These are phyloP conservation scores for Aselliscus stoliczkanus DNA, from an alignment of 2,797 vertebrate genomes.

Conservation along the genomic window DNA sequence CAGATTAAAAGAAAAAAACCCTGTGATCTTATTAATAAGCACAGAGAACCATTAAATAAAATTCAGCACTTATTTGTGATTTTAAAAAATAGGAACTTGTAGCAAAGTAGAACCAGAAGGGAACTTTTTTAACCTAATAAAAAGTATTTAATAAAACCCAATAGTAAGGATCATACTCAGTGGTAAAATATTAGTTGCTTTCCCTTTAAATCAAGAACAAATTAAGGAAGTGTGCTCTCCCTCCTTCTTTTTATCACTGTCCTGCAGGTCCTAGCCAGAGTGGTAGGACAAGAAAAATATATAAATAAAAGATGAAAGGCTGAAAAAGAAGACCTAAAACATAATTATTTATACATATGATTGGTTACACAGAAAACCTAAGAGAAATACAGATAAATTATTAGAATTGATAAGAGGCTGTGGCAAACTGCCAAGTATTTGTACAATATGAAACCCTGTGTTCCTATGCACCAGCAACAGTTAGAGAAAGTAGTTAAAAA, in stretches of 20 bases:
- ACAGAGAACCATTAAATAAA: background rate
- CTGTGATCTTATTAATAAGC: background rate
- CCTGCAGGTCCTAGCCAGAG: background rate
- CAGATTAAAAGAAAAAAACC: conserved; percentile 21
- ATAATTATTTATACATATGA: background rate
- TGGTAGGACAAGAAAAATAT: background rate
- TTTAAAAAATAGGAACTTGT: conserved; percentile 1
- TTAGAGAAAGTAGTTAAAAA: background rate
- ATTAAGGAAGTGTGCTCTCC: background rate
- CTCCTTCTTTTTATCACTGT: background rate
- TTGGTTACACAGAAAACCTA: background rate
- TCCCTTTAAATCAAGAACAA: background rate
- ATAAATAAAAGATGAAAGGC: background rate
- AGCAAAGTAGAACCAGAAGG: background rate
- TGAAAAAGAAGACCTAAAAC: background rate
- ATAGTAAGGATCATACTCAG: background rate
- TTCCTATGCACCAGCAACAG: background rate
- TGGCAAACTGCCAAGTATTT: background rate
- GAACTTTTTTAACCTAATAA: background rate
- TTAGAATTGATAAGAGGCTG: background rate
- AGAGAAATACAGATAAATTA: background rate
- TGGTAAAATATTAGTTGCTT: background rate
- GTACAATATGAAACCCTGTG: background rate
- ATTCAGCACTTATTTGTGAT: background rate
- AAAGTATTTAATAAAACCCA: background rate